Base-by-base conservation (phyloP, 2,888 invertebrate species). In the Tipula helvola region DNA sequence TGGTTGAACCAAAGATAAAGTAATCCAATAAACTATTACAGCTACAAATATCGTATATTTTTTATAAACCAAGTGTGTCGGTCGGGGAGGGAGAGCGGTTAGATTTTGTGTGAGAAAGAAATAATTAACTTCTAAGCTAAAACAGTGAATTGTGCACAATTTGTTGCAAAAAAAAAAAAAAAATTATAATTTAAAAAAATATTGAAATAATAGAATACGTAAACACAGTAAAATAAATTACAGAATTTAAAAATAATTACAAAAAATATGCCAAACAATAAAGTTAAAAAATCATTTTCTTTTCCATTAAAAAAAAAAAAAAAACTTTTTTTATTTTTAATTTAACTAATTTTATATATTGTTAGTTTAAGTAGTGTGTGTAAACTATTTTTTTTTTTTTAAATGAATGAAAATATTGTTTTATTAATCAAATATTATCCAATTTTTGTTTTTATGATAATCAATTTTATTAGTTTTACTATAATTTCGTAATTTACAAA, bases 1-100 rank as follows among this genome's bases (percentile, higher is more conserved):
- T 83, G 96, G 96, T 89, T 96, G 93, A 93, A 89, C 36, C 36
- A 52, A 86, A 52, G 52, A 86, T 16, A 57, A 71, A 71, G 12
- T 71, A 71, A 71, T 2, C 28, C 16, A 57, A 57, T 16, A n/a
- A 57, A 1, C 10, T 71, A 18, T 71, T 71, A 28, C 28, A 28
- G n/a, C 71, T 28, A 71, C 10, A 71, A 71, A 71, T n/a, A n/a
- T 71, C 71, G 71, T 71, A 71, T 71, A 71, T 71, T 71, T 71
- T 41, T 71, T 71, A 71, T 71, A 71, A 71, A 71, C 28, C 18
- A 71, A 3, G 10, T 28, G 28, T 71, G 28, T 5, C 52, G 28
- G 28, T 3, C 1, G 28, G 47, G 47, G 47, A 16, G 47, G 47
- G 47, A 28, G 28, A 28, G 28, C 28, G 28, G 28, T 28, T 57